Conservation (phyloP, 2,797 vertebrate species). For the Lepilemur ruficaudatus region DNA sequence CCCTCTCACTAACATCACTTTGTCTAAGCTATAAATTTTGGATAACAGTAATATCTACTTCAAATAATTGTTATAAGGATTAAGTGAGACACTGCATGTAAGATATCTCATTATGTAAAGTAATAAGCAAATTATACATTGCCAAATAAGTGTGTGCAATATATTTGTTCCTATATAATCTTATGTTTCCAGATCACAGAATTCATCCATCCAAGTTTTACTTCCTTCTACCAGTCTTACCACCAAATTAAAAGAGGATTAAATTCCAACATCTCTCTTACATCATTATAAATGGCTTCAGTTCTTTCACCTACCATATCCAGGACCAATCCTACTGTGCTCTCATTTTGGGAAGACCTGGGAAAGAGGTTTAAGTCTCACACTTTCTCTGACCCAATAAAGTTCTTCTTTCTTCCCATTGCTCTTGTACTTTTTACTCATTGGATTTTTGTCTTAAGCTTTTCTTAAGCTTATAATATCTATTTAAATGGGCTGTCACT, state of each 20-base stretch:
- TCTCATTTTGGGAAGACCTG: neutral
- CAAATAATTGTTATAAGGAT: neutral
- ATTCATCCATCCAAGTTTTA: neutral
- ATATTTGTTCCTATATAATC: neutral
- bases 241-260: neutral
- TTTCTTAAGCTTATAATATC: neutral
- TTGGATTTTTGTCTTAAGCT: neutral
- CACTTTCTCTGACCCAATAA: neutral
- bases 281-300: neutral
- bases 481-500: neutral
- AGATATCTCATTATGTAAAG: neutral
- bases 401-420: neutral
- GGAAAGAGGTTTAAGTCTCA: neutral
- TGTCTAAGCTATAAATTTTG: neutral
- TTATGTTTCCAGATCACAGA: neutral
- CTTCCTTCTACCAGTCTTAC: neutral
- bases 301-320: neutral
- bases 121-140: neutral
- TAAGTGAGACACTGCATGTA: neutral
- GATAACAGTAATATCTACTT: neutral
- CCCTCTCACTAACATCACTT: no score
- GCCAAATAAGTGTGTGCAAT: neutral
- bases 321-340: neutral
- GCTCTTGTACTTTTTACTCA: neutral
- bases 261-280: neutral